phyloP scores from a whole-genome alignment of 2,888 invertebrate genomes.

The Yponomeuta sedellus region DNA sequence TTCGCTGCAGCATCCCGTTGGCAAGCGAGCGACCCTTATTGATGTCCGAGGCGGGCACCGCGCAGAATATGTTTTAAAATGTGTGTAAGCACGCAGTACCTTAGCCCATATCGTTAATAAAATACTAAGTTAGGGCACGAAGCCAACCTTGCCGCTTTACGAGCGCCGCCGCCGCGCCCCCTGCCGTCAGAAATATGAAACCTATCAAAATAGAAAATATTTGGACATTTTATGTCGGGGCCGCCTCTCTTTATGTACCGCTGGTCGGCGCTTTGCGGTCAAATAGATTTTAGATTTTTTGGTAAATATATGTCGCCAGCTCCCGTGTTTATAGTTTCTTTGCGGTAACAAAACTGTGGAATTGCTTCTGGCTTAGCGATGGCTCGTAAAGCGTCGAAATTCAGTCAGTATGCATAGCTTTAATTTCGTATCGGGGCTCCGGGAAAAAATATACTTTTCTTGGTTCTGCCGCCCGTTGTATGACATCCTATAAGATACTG shows the following conservation, averaged over 20 bases:
- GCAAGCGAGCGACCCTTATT: neutral
- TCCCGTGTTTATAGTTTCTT: slow-evolving; percentile 5
- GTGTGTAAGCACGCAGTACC: slow-evolving; percentile 4
- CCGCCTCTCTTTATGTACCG: slow-evolving; percentile 15
- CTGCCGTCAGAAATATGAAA: slow-evolving; percentile 57
- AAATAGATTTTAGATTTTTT: slow-evolving; percentile 14
- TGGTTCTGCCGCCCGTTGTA: too few relatives aligned
- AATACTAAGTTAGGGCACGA: slow-evolving; percentile 41
- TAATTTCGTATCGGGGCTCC: neutral
- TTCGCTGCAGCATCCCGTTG: neutral
- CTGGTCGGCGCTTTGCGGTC: slow-evolving; percentile 4
- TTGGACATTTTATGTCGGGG: slow-evolving; percentile 40
- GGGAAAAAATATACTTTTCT: neutral
- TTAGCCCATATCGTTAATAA: slow-evolving; percentile 35
- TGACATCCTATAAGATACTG: too few relatives aligned
- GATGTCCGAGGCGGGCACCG: neutral
- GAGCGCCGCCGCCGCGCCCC: slow-evolving; percentile 34
- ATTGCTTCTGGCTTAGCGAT: slow-evolving; percentile 6
- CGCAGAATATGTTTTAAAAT: slow-evolving; percentile 14
- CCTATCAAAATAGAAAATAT: slow-evolving; percentile 51
- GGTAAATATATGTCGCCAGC: slow-evolving; percentile 5
- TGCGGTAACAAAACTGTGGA: slow-evolving; percentile 7
- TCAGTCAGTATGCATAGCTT: neutral
- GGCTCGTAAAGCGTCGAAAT: neutral
- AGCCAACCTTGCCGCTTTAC: slow-evolving; percentile 49